Evolutionary conservation across 2,797 vertebrate species (phyloP).

Genomic region (Propithecus perrieri): DNA sequence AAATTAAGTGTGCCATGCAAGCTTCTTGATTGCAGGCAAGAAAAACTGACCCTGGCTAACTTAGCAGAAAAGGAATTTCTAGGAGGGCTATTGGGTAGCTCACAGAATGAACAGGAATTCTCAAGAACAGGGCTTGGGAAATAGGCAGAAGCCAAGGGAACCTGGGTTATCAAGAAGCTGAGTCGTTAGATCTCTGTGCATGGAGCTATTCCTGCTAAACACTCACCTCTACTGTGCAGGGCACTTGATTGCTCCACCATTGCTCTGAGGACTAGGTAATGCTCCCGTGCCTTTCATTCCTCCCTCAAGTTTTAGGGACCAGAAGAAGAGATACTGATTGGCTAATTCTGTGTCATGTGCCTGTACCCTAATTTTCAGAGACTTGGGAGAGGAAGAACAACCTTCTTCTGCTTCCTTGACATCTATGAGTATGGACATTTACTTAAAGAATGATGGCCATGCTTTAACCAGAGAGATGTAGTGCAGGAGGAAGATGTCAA

Average conservation of each 20-base stretch:
- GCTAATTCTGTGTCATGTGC: not conserved
- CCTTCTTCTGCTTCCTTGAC: not conserved
- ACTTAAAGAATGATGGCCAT: not conserved
- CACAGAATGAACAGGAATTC: not conserved
- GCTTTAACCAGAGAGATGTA: not conserved
- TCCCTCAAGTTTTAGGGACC: not conserved
- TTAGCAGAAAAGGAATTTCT: not conserved
- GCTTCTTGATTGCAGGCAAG: not conserved
- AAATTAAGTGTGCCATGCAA: not conserved
- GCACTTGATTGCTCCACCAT: not conserved
- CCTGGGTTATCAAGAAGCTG: not conserved
- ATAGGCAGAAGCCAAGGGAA: not conserved
- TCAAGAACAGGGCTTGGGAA: not conserved
- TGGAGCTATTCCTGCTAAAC: not conserved
- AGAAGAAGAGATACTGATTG: not conserved
- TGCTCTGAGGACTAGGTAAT: not conserved
- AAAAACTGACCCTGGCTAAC: not conserved
- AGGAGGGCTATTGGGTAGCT: not conserved
- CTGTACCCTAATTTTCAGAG: not conserved
- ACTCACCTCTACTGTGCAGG: not conserved
- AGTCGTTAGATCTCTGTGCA: not conserved
- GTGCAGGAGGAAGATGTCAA: not conserved
- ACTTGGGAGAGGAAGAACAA: not conserved
- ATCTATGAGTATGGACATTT: not conserved
- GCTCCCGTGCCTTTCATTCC: not conserved